phyloP scores from a whole-genome alignment of 1,140 invertebrate genomes.

The Hormaphis cornu region DNA sequence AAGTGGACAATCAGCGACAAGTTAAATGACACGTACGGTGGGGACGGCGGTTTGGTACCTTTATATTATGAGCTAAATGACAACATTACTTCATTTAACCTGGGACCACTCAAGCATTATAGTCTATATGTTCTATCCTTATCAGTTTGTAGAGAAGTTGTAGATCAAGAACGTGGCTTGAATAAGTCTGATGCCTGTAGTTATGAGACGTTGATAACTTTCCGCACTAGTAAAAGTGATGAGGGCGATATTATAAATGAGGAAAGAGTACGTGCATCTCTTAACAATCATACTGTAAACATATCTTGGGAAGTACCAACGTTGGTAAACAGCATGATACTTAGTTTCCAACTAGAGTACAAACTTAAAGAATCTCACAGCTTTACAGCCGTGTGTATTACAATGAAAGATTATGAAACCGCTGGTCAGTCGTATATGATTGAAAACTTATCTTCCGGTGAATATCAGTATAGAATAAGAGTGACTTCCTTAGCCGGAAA shows the following conservation, averaged over 20 bases:
- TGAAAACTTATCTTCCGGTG: conserved; percentile 16
- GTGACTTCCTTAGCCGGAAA: conserved; percentile 36
- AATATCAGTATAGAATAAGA: conserved; percentile 33
- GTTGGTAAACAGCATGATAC: conserved; percentile 75
- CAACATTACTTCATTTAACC: conserved; percentile 42
- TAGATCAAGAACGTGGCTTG: conserved; percentile 35
- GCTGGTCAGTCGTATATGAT: conserved; percentile 6
- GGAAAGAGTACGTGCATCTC: not conserved
- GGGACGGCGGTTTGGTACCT: not conserved
- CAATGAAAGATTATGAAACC: conserved; percentile 13
- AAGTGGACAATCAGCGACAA: not conserved
- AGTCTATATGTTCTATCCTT: conserved; percentile 59
- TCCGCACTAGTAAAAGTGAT: conserved; percentile 33
- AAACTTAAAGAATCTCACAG: not conserved
- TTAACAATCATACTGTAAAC: conserved; percentile 34
- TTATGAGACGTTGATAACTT: conserved; percentile 33
- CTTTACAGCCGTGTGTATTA: conserved; percentile 22
- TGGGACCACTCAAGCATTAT: conserved; percentile 59
- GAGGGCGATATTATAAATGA: conserved; percentile 35
- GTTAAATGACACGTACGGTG: not conserved
- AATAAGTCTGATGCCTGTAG: conserved; percentile 34
- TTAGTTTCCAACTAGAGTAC: conserved; percentile 64
- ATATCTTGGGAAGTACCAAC: conserved; percentile 45
- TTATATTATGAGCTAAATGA: not conserved
- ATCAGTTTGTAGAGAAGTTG: conserved; percentile 57